A percentile compares a stretch with the other conserved stretches of the same genome.
These are phyloP conservation scores for Lithobates sylvaticus DNA, from an alignment of 2,797 vertebrate species.

Conservation along the genomic window DNA sequence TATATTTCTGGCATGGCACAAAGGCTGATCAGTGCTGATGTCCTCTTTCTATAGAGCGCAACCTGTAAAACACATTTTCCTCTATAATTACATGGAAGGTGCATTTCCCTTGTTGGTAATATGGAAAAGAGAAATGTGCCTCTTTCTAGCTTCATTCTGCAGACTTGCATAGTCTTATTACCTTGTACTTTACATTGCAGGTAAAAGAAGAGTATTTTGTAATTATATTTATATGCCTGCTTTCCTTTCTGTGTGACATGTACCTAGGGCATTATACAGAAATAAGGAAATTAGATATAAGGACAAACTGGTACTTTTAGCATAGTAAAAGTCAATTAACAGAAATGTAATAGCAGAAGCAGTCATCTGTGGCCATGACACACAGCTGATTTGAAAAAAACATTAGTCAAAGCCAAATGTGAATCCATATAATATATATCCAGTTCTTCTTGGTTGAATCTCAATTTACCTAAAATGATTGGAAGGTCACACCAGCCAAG, in stretches of 20 bases:
- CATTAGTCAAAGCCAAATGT: too few species aligned
- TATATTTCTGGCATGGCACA: constrained; percentile 42
- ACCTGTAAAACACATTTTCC: constrained; percentile 58
- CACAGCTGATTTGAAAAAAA: too few species aligned
- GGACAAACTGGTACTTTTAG: too few species aligned
- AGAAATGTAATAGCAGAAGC: too few species aligned
- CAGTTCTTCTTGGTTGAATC: too few species aligned
- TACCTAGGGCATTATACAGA: not conserved
- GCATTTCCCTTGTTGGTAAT: constrained; percentile 46
- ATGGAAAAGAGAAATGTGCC: constrained; percentile 41
- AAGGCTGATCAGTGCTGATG: constrained; percentile 49
- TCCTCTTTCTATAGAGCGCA: constrained; percentile 36
- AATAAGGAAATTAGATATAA: too few species aligned
- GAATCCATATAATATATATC: too few species aligned
- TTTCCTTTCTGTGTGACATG: not conserved
- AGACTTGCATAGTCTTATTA: constrained; percentile 39
- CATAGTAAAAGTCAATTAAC: too few species aligned
- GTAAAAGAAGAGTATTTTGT: constrained; percentile 8
- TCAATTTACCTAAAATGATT: too few species aligned
- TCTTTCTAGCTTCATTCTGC: constrained; percentile 33
- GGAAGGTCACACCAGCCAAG: too few species aligned
- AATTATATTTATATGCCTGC: constrained; percentile 3
- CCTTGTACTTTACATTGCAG: constrained; percentile 17
- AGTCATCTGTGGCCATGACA: too few species aligned
- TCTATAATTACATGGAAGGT: constrained; percentile 49